Percentiles rank a stretch among this genome's conserved stretches.
Conservation (phyloP, 1,140 invertebrate genomes). For the Cydia pomonella region DNA sequence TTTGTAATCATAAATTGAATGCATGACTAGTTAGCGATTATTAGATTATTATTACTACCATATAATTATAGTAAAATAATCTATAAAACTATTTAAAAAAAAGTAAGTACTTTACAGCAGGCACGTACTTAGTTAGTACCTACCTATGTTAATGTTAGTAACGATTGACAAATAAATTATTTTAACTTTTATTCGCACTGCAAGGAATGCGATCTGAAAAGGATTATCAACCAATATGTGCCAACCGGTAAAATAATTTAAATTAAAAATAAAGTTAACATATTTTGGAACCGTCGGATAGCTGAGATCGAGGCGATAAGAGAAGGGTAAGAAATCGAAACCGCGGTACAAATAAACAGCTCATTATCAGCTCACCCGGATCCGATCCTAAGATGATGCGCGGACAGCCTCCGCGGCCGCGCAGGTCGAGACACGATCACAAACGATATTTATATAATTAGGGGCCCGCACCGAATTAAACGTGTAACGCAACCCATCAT, state of each 20-base stretch:
- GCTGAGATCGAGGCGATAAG: constrained; percentile 61
- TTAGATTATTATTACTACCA: too few relatives aligned
- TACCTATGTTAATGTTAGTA: background rate
- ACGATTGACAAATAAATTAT: background rate
- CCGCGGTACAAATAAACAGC: constrained; percentile 62
- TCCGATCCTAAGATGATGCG: constrained; percentile 62
- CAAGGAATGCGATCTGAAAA: background rate
- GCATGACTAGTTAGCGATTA: too few relatives aligned
- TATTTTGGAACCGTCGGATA: constrained; percentile 59
- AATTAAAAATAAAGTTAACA: constrained; percentile 52
- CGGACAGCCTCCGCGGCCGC: constrained; percentile 47
- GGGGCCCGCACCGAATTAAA: constrained; percentile 13
- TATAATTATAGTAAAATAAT: too few relatives aligned
- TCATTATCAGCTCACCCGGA: constrained; percentile 68
- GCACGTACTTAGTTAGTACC: too few relatives aligned
- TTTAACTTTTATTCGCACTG: background rate
- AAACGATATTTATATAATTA: constrained; percentile 42
- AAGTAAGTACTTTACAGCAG: too few relatives aligned
- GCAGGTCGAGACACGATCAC: constrained; percentile 73
- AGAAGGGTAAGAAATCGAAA: constrained; percentile 74
- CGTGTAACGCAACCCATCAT: background rate
- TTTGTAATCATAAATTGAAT: background rate
- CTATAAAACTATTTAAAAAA: too few relatives aligned
- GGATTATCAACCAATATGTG: background rate
- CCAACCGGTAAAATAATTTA: background rate